Percentiles rank a stretch among this genome's conserved stretches.
These are phyloP conservation scores for Agrotis puta DNA, from an alignment of 2,888 invertebrate species.

Conservation along the genomic window DNA sequence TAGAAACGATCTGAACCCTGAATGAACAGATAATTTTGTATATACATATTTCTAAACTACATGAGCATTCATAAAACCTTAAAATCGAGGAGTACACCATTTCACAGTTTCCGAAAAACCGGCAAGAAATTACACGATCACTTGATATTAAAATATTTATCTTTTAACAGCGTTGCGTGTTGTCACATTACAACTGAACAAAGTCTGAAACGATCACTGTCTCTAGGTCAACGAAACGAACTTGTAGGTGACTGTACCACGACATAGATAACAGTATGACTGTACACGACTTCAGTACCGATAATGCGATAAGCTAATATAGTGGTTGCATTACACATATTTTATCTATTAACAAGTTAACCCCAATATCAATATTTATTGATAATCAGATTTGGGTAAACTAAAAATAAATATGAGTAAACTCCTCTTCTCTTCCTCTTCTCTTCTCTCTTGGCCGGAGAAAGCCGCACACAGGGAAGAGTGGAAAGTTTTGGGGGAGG, in stretches of 20 bases:
- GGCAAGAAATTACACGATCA: too few species aligned
- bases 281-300: background rate
- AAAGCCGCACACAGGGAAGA: too few species aligned
- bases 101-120: too few species aligned
- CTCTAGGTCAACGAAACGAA: background rate
- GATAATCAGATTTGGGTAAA: conserved; percentile 30
- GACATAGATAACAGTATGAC: conserved; percentile 13
- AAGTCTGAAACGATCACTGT: conserved; percentile 10
- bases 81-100: too few species aligned
- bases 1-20: too few species aligned
- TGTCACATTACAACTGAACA: background rate
- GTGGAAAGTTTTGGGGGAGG: too few species aligned
- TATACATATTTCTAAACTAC: too few species aligned
- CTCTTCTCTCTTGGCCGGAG: too few species aligned
- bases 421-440: too few species aligned
- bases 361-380: background rate
- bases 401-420: background rate
- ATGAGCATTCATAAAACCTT: too few species aligned
- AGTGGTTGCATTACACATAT: conserved; percentile 17
- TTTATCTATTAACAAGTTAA: conserved; percentile 13
- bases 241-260: conserved; percentile 9
- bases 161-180: background rate
- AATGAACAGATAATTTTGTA: too few species aligned
- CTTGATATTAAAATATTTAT: conserved; percentile 2
- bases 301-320: conserved; percentile 28